Evolutionary conservation across 1,140 invertebrate species (phyloP), one percentile per base, ranked within the genome.

Genomic region (Maniola jurtina): DNA sequence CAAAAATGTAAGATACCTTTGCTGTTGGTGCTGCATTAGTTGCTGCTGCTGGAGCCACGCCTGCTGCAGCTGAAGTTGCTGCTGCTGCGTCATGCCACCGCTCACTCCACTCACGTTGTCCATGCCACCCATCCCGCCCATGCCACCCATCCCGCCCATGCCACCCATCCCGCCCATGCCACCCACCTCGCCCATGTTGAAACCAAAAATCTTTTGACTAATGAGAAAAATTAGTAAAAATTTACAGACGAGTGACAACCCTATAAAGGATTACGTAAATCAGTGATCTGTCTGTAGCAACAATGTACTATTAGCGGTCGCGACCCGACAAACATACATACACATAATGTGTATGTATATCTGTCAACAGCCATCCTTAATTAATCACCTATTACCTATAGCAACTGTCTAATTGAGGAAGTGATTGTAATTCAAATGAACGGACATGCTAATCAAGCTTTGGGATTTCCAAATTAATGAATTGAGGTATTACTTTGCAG

Each of bases 1-100:
- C 10, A 7, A 40, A 40, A 40, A 40, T 40, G 38, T 40, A 2
- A 1, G 11, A 8, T 60, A 88, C 87, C 85, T 79, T 62, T 89
- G 86, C 60, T 88, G 86, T 55, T 90, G 92, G 50, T 92, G 92
- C 71, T 93, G 92, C 76, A 93, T 89, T 14, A 92, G 80, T 52
- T 88, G 90, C 72, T 91, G 86, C 66, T 91, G 75, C 71, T 89
- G 76, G 66, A 92, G 78, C 14, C 92, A 84, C 72, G 92, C 92
- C 72, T 93, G 92, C 85, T 93, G 92, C 78, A 91, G 72, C 68
- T 85, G 80, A 78, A 86, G 81, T 61, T 84, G 88, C 71, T 93
- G 84, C 72, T 93, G 92, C 67, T 90, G 88, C 61, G 80, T 72
- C 81, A 86, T 80, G 42, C 83, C 72, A 16, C 73, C 74, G 55